phyloP scores from a whole-genome alignment of 2,888 invertebrate species.

The Steromphala cineraria region DNA sequence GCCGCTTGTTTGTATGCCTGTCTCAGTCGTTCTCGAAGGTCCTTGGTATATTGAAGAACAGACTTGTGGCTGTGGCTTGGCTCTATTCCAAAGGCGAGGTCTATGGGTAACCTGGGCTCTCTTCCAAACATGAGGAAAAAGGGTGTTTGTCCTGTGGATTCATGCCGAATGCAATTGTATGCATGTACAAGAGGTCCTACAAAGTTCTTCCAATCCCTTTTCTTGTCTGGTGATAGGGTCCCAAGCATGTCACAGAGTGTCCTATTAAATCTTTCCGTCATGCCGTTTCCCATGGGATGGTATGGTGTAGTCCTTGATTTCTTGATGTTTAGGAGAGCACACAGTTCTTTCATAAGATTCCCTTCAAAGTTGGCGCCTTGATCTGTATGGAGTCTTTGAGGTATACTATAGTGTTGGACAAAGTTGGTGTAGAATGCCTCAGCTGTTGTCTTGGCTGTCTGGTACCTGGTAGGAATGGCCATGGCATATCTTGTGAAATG shows the following conservation, averaged over 20 bases:
- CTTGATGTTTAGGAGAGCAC: constrained; percentile 20
- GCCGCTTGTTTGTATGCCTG: too few relatives aligned
- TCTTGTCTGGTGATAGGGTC: constrained; percentile 29
- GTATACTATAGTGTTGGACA: too few relatives aligned
- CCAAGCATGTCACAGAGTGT: constrained; percentile 33
- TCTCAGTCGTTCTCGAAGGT: too few relatives aligned
- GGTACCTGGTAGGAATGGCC: constrained; percentile 6
- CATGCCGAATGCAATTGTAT: constrained; percentile 34
- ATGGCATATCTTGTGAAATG: constrained; percentile 27
- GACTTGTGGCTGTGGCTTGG: too few relatives aligned
- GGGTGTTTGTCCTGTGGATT: constrained; percentile 26
- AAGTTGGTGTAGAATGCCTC: too few relatives aligned
- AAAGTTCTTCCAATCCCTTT: constrained; percentile 35
- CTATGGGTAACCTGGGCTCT: too few relatives aligned
- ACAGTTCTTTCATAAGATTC: too few relatives aligned
- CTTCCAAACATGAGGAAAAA: constrained; percentile 38
- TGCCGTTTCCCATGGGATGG: constrained; percentile 41
- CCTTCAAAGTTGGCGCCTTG: too few relatives aligned
- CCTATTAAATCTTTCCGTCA: constrained; percentile 34
- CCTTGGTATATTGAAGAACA: too few relatives aligned
- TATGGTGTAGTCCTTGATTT: constrained; percentile 36
- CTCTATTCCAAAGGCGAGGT: too few relatives aligned
- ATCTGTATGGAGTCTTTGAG: too few relatives aligned
- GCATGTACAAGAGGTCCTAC: constrained; percentile 26
- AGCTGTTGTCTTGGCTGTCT: too few relatives aligned